Evolutionary conservation across 2,888 invertebrate genomes (phyloP).

Genomic region (Cotesia congregata): DNA sequence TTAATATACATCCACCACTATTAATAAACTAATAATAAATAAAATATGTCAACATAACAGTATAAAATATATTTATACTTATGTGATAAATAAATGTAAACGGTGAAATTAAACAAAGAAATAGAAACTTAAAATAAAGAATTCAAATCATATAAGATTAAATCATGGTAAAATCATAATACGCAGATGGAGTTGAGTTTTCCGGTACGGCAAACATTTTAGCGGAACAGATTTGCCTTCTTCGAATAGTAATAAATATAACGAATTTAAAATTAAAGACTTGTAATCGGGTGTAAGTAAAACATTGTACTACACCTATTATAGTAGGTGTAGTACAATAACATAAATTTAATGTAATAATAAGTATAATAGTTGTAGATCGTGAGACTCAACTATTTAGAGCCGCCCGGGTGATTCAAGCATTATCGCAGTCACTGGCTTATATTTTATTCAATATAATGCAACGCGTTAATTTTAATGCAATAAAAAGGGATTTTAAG

Average conservation of each 20-base stretch:
- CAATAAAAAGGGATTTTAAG: conserved; percentile 3
- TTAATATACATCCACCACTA: neutral
- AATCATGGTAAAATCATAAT: neutral
- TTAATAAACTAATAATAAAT: neutral
- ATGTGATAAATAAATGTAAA: neutral
- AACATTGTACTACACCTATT: neutral
- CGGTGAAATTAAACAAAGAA: neutral
- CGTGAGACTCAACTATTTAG: conserved; percentile 11
- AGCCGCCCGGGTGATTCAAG: conserved; percentile 13
- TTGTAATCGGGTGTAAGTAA: neutral
- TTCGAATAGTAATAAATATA: conserved; percentile 19
- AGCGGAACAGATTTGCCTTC: conserved; percentile 28
- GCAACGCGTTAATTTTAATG: conserved; percentile 21
- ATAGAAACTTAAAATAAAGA: neutral
- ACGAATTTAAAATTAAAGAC: conserved; percentile 21
- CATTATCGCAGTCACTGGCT: conserved; percentile 33
- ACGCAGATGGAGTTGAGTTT: neutral
- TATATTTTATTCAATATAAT: conserved; percentile 25
- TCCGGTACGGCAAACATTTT: conserved; percentile 4
- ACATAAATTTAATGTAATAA: neutral
- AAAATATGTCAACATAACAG: neutral
- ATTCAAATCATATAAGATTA: neutral
- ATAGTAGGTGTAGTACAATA: neutral
- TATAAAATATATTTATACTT: neutral
- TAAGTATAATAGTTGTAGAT: neutral